phyloP scores from a whole-genome alignment of 2,113 vertebrate species.

The Actinemys pallida region DNA sequence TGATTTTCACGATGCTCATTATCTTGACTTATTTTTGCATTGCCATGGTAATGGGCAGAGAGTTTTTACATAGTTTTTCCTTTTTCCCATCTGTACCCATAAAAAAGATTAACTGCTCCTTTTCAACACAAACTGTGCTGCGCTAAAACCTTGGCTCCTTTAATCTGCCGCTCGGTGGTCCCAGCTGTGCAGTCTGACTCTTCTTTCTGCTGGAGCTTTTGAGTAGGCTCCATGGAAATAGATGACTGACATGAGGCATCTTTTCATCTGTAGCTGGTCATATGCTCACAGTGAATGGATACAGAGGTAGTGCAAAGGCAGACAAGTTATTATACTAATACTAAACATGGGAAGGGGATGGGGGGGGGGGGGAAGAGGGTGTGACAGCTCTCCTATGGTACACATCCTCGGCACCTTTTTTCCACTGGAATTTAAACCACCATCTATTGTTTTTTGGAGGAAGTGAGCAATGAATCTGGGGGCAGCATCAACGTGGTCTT shows the following conservation, averaged over 20 bases:
- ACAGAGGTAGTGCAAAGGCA: background rate
- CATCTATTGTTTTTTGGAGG: background rate
- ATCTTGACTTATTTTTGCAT: background rate
- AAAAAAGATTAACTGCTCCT: background rate
- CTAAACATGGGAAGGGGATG: accelerated
- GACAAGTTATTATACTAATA: background rate
- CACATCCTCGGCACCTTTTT: background rate
- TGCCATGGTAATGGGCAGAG: background rate
- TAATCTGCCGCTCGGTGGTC: background rate
- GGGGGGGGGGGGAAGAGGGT: accelerated
- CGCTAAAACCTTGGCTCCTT: conserved; percentile 4
- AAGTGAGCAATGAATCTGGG: accelerated
- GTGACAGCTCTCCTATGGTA: accelerated
- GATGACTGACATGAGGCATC: background rate
- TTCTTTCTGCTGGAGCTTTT: background rate
- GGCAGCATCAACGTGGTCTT: accelerated
- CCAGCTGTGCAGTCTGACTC: background rate
- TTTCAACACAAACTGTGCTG: background rate
- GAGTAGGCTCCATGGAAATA: background rate
- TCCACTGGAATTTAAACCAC: background rate
- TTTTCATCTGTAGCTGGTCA: background rate
- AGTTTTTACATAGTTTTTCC: background rate
- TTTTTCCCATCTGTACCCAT: background rate
- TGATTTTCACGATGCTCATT: background rate
- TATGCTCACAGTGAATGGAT: accelerated